Conservation (phyloP, 2,888 invertebrate species). For the Branchipolynoe longqiensis region DNA sequence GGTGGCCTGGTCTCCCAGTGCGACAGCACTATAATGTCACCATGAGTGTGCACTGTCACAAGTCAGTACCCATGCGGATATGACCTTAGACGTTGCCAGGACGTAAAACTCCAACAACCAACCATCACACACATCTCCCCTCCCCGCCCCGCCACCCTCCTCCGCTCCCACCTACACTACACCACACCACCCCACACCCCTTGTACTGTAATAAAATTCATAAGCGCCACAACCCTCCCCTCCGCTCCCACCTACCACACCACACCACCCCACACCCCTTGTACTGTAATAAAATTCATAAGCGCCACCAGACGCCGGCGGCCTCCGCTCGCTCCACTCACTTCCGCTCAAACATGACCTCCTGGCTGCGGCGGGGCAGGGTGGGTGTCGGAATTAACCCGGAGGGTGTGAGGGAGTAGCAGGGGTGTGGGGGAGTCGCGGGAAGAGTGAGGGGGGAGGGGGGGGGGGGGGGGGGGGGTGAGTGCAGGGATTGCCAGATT, state of each 20-base stretch:
- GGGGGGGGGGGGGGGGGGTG: constrained; percentile 2
- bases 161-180: not conserved
- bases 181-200: not conserved
- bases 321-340: not conserved
- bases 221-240: not conserved
- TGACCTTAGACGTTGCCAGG: no score
- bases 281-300: not conserved
- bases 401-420: no score
- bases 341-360: constrained; percentile 11
- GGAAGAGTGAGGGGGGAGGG: no score
- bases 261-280: not conserved
- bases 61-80: no score
- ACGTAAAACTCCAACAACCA: no score
- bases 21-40: no score
- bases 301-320: not conserved
- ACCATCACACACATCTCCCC: no score
- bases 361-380: not conserved
- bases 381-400: constrained; percentile 46
- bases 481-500: not conserved
- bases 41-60: no score
- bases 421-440: no score
- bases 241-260: constrained; percentile 1
- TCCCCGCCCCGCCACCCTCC: not conserved
- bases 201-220: not conserved
- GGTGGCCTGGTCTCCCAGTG: no score